Conservation (phyloP, 1,140 invertebrate genomes). For the Stegodyphus dumicola region DNA sequence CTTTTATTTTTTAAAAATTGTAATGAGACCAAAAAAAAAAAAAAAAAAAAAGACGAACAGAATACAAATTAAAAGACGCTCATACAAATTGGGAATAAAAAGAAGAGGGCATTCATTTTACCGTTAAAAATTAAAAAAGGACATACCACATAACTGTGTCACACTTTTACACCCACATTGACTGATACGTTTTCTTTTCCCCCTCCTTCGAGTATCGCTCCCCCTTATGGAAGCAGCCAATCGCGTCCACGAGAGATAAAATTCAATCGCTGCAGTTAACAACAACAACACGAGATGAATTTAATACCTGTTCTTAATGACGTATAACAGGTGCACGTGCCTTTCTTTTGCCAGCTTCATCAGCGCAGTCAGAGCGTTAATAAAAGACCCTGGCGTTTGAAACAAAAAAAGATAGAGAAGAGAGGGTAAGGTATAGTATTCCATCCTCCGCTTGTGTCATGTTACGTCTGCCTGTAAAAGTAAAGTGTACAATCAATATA, state of each 20-base stretch:
- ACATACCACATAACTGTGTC: too few species aligned
- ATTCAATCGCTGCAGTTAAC: neutral
- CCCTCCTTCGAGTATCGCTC: too few species aligned
- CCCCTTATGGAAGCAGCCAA: too few species aligned
- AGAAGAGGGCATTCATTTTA: too few species aligned
- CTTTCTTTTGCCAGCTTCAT: neutral
- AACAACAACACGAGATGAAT: neutral
- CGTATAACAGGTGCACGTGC: slow-evolving; percentile 32
- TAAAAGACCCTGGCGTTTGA: slow-evolving; percentile 9
- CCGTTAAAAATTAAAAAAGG: too few species aligned
- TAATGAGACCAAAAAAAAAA: too few species aligned
- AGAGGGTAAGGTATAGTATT: neutral
- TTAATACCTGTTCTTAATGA: slow-evolving; percentile 42
- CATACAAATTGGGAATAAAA: too few species aligned
- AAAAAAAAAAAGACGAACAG: too few species aligned
- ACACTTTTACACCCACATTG: too few species aligned
- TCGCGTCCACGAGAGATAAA: neutral
- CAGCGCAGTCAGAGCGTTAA: slow-evolving; percentile 4
- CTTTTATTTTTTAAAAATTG: too few species aligned
- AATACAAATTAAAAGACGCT: too few species aligned
- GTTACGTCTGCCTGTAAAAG: neutral
- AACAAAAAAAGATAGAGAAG: neutral
- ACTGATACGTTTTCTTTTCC: too few species aligned
- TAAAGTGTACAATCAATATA: neutral
- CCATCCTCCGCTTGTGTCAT: neutral